Conservation (phyloP, 1,140 invertebrate genomes). For the Caenorhabditis brenneri region DNA sequence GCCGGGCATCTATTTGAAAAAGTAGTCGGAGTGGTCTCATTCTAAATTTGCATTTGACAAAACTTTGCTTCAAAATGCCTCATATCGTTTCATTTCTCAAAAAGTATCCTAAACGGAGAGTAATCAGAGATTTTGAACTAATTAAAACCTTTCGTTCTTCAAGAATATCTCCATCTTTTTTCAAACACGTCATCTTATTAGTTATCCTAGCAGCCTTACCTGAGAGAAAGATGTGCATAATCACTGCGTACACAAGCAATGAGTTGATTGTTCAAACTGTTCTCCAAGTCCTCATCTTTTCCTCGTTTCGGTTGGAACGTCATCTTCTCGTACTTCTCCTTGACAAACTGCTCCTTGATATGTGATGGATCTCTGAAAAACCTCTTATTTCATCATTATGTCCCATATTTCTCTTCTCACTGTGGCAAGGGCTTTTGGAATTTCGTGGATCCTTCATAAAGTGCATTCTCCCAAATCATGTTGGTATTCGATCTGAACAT, state of each 20-base stretch:
- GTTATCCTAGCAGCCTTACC: neutral
- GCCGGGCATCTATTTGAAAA: too few species aligned
- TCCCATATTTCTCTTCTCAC: neutral
- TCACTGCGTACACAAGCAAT: slow-evolving; percentile 11
- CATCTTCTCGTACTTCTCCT: slow-evolving; percentile 31
- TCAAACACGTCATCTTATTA: too few species aligned
- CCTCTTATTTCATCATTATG: neutral
- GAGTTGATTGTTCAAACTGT: slow-evolving; percentile 18
- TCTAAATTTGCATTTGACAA: too few species aligned
- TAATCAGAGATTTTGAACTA: too few species aligned
- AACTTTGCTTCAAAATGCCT: too few species aligned
- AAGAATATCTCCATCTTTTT: too few species aligned
- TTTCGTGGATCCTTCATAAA: neutral
- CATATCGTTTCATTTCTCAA: too few species aligned
- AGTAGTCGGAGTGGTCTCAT: too few species aligned
- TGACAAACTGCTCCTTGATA: slow-evolving; percentile 28
- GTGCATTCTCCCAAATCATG: slow-evolving; percentile 20
- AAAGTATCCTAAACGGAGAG: too few species aligned
- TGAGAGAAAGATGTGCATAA: neutral
- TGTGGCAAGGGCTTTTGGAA: slow-evolving; percentile 6
- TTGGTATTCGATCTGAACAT: slow-evolving; percentile 9
- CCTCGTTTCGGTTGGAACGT: slow-evolving; percentile 9
- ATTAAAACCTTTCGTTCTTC: too few species aligned
- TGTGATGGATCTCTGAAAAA: slow-evolving; percentile 13
- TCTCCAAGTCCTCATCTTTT: slow-evolving; percentile 23